Evolutionary conservation across 2,797 vertebrate species (phyloP).

Genomic region (Enteromius treurensis): DNA sequence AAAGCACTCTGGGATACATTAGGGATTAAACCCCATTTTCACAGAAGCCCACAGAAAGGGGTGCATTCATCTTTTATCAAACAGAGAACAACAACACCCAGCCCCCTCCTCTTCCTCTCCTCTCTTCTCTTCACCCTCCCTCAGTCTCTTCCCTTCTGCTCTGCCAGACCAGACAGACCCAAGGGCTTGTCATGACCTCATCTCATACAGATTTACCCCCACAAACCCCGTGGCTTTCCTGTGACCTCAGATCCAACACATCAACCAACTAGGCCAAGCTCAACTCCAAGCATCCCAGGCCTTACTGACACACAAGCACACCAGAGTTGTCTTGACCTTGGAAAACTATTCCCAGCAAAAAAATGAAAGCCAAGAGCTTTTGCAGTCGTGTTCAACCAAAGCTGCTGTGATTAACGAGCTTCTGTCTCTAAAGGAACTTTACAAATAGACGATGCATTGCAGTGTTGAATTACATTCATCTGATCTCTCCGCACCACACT

Average conservation of each 20-base stretch:
- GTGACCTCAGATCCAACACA: conserved; percentile 32
- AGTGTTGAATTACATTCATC: neutral
- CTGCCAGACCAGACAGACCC: conserved; percentile 42
- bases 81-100: conserved; percentile 39
- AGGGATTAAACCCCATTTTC: conserved; percentile 50
- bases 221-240: conserved; percentile 39
- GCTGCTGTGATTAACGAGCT: neutral
- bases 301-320: neutral
- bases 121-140: neutral
- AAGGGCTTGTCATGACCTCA: conserved; percentile 52
- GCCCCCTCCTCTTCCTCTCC: conserved; percentile 15
- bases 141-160: conserved; percentile 29
- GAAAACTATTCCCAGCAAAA: neutral
- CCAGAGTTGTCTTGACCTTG: neutral
- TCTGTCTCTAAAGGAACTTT: neutral
- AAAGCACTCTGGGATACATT: conserved; percentile 54
- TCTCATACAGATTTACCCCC: conserved; percentile 40
- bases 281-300: neutral
- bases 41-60: conserved; percentile 46
- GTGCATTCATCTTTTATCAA: conserved; percentile 52
- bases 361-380: neutral
- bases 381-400: neutral
- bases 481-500: neutral
- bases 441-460: neutral
- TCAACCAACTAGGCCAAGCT: conserved; percentile 17